A percentile compares a stretch with the other conserved stretches of the same genome.
These are phyloP conservation scores for Hirundo rustica DNA, from an alignment of 2,797 vertebrate species.

Conservation along the genomic window DNA sequence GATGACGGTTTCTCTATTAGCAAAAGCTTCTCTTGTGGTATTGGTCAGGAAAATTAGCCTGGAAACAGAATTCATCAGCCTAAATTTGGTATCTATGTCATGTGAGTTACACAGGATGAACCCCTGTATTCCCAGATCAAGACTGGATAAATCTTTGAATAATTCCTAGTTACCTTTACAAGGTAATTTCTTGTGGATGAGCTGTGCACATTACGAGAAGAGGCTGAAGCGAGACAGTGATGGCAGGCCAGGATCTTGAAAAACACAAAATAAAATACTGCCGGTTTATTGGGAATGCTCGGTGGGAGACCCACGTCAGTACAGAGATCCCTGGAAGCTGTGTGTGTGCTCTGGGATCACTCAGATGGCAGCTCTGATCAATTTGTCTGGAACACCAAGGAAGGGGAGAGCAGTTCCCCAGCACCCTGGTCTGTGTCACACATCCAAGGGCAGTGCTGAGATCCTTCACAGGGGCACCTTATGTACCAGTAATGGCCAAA, in stretches of 20 bases:
- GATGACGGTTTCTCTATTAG: neutral
- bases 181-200: neutral
- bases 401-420: neutral
- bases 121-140: neutral
- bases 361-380: neutral
- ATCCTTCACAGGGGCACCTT: neutral
- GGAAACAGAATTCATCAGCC: neutral
- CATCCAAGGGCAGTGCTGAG: neutral
- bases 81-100: neutral
- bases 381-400: neutral
- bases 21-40: accelerated
- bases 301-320: neutral
- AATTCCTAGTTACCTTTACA: neutral
- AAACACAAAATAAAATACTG: neutral
- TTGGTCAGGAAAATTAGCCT: neutral
- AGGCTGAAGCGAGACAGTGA: neutral
- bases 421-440: neutral
- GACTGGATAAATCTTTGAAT: neutral
- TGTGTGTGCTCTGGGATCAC: neutral
- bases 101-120: neutral
- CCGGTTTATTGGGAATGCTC: neutral
- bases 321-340: neutral
- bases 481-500: neutral
- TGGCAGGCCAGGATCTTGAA: neutral
- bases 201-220: neutral